Evolutionary conservation across 2,113 vertebrate species (phyloP).

Genomic region (Pycnonotus jocosus): DNA sequence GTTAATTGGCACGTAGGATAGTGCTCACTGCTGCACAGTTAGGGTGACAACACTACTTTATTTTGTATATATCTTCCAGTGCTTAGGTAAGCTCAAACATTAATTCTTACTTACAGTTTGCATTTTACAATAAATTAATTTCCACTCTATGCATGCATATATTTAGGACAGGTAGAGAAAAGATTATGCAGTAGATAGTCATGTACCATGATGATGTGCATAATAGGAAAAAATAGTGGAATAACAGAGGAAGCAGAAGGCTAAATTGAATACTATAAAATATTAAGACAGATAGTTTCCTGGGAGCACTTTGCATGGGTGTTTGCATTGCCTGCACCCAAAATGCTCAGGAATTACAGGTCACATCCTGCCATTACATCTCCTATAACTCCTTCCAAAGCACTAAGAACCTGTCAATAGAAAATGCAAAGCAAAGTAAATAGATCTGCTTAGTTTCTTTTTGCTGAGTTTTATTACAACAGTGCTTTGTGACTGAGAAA

Average conservation of each 20-base stretch:
- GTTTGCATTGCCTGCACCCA: background rate
- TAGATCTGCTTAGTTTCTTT: background rate
- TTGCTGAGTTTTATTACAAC: background rate
- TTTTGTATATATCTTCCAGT: background rate
- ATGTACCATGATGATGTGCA: background rate
- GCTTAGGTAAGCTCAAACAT: background rate
- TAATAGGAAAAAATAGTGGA: background rate
- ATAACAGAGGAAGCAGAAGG: background rate
- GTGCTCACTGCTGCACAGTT: background rate
- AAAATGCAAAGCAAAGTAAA: background rate
- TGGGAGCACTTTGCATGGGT: background rate
- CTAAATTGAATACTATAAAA: background rate
- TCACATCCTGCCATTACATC: background rate
- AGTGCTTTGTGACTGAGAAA: background rate
- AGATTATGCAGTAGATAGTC: background rate
- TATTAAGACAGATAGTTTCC: background rate
- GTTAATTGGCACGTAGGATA: background rate
- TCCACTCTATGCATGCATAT: background rate
- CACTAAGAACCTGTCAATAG: background rate
- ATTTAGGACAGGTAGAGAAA: background rate
- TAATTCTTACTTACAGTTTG: background rate
- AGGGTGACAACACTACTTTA: background rate
- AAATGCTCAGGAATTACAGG: background rate
- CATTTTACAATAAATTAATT: conserved; percentile 27
- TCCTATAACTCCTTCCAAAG: background rate